Base-by-base conservation (phyloP, 2,797 vertebrate genomes). In the Hirundo rustica region DNA sequence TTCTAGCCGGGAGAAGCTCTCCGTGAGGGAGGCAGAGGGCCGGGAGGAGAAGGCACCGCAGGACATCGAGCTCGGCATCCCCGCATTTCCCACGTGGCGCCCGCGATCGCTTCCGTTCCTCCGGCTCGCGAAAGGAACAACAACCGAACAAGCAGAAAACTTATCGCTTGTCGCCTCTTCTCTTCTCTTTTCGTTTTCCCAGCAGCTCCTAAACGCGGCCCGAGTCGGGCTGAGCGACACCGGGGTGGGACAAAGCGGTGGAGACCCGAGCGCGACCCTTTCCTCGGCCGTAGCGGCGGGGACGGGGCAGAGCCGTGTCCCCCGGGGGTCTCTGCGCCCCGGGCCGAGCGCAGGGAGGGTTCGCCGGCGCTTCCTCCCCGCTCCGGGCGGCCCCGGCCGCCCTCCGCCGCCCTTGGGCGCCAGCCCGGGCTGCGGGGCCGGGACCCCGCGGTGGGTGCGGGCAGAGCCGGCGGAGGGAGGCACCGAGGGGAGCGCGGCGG, bases 141-240 rank as follows among this genome's bases (percentile, higher is more conserved):
- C 68, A 30, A 15, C 34, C 62, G 13, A 30, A 26, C 65, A 1
- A 36, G 22, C 26, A 10, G 4, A 32, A 40, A 88, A 93, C 15
- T 75, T 90, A 3, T 0, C 7, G 38, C 36, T 36, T 36, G 17
- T 15, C 54, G 4, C 55, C 47, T 8, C 0, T 7, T 42, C 23
- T 3, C 0, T 6, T 32, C 32, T 16, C 0, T 2, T 48, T 36
- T 13, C 4, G 9, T n/a, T 55, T 34, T 11, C 54, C 38, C 30
- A 11, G 65, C 42, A 30, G 57, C 54, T 66, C 51, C 47, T 23
- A 10, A 32, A 13, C 3, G 3, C 0, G 57, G 15, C 47, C 42
- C 1, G 64, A 34, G 48, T 1, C 2, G 58, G n/a, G 11, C 34
- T 3, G 38, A 15, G 4, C 70, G 2, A 3, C 0, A 2, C 12